Base-by-base conservation (phyloP, 2,113 vertebrate genomes). In the Pangasianodon hypophthalmus region DNA sequence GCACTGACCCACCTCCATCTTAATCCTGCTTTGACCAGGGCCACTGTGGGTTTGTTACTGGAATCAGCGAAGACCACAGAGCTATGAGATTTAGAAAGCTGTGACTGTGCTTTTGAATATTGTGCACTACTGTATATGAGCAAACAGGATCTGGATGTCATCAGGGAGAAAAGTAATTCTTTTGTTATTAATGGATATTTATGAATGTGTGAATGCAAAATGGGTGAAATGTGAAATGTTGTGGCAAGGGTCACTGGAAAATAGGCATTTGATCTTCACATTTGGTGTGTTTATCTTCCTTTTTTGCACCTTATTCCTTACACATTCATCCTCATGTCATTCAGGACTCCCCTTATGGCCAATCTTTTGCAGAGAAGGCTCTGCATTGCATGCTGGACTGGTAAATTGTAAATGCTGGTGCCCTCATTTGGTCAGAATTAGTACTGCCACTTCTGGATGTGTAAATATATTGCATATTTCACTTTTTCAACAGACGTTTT, bases 361-460 rank as follows among this genome's bases (percentile, higher is more conserved):
- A 50, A 1, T 52, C 29, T 19, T 19, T 1, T 48, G 16, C 29
- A 54, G 16, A 14, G 50, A 56, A 18, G n/a, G 16, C 2, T 56
- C 79, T 81, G 75, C 29, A 18, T 10, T 50, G 44, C 29, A 1
- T 37, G n/a, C 24, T 21, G n/a, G 3, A 11, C 50, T 58, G 18
- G 18, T 58, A 21, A 37, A 37, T 24, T 58, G 52, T 24, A 41
- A 37, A 58, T 58, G 8, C n/a, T 58, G 32, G 80, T 83, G 80
- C 80, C 80, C 50, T 83, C 52, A 37, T 83, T 83, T 58, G 80
- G 80, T 83, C 80, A 83, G 50, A 56, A 56, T 26, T 56, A 9
- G 50, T 58, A 83, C 81, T 83, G n/a, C 52, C 18, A 41, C 3
- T 58, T 13, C 32, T 58, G 81, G n/a, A 21, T 58, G 52, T 37